A percentile compares a stretch with the other conserved stretches of the same genome.
Evolutionary conservation across 2,888 invertebrate species (phyloP).

Genomic region (Bimastos eiseni): DNA sequence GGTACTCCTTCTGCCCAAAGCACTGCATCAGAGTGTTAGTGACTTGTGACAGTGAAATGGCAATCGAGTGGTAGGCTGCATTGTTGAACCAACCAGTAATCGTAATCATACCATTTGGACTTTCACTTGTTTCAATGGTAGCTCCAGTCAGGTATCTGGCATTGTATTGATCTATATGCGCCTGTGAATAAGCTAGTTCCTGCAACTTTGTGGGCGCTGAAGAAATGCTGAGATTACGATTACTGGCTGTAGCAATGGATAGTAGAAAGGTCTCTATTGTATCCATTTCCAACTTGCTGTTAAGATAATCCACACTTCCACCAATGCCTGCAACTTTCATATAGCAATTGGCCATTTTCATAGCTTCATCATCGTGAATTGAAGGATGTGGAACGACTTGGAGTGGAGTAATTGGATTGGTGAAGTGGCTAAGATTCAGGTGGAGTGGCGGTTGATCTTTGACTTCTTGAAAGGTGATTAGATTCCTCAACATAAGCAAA

Average conservation of each 20-base stretch:
- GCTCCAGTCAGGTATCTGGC: slow-evolving; percentile 18
- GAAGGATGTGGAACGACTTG: not conserved
- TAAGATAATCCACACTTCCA: not conserved
- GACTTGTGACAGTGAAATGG: slow-evolving; percentile 68
- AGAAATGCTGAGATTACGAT: too few species aligned
- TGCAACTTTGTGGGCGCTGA: too few species aligned
- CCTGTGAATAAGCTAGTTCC: too few species aligned
- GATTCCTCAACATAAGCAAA: slow-evolving; percentile 68
- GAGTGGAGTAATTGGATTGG: not conserved
- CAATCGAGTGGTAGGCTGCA: slow-evolving; percentile 73
- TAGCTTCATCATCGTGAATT: not conserved
- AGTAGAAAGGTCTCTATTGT: not conserved
- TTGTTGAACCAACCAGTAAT: slow-evolving; percentile 37
- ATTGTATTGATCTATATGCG: not conserved
- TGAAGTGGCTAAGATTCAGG: slow-evolving; percentile 41
- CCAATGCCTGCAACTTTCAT: not conserved
- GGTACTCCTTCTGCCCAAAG: slow-evolving; percentile 46
- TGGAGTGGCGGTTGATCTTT: slow-evolving; percentile 47
- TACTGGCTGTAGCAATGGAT: not conserved
- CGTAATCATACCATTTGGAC: not conserved
- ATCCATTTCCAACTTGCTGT: not conserved
- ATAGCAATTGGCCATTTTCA: not conserved
- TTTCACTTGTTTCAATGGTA: not conserved
- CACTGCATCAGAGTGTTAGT: slow-evolving; percentile 48
- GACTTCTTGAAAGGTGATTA: slow-evolving; percentile 61